Evolutionary conservation across 2,888 invertebrate genomes (phyloP), one percentile per base, ranked within the genome.

Genomic region (Agrochola circellaris): DNA sequence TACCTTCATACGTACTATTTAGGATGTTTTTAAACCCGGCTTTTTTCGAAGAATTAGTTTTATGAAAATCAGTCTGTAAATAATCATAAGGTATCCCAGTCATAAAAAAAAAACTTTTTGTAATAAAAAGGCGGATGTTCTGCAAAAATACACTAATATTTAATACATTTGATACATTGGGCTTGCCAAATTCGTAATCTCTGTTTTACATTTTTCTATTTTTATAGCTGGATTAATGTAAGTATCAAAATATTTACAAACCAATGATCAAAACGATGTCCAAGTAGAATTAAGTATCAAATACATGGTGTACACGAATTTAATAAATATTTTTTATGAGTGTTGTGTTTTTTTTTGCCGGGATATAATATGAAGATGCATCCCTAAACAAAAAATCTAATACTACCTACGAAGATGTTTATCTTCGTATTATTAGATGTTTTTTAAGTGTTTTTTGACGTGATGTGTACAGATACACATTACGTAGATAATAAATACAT

Each of bases 311-410:
- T 81, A 79, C 34, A 81, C 72, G 75, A 75, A 81, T 78, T 74
- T 78, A 85, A 85, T 85, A 85, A 87, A 87, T 74, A 73, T 72
- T 74, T 87, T 77, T 66, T 82, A 77, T 26, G n/a, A 73, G 66
- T 74, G 66, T 73, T 66, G 71, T 73, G 72, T 83, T 85, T 60
- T 42, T 58, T 58, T 82, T 51, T 20, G 0, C 54, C n/a, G 8
- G 9, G 3, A 45, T 1, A 23, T 23, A 34, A 9, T 26, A 48
- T 5, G 23, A 34, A 15, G 23, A 67, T n/a, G 0, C 15, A 17
- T 34, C 67, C 6, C 30, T 26, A 26, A 26, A 15, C 17, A 58
- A 58, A 58, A n/a, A n/a, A n/a, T n/a, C 23, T n/a, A 54, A 54
- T n/a, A 23, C 3, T 15, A 42, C 26, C 3, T 15, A 42, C 26